These are phyloP conservation scores for Diadema setosum DNA, from an alignment of 35 echinoderm and acorn worm species.

Conservation along the genomic window DNA sequence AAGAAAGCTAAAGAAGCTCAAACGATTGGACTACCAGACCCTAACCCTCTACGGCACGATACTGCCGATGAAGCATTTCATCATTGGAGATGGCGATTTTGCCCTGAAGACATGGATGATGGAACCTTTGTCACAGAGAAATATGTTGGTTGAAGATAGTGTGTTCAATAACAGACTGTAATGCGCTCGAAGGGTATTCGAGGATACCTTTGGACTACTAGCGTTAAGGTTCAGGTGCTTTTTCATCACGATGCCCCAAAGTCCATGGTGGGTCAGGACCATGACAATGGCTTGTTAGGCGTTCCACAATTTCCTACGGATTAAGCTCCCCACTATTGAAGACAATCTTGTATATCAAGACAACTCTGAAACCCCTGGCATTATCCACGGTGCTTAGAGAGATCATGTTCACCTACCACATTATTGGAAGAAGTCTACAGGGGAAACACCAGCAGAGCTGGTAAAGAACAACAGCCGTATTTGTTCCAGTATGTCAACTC, in stretches of 20 bases:
- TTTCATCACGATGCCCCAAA: too few species aligned
- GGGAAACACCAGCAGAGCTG: not conserved
- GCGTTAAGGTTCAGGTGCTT: not conserved
- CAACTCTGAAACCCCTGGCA: too few species aligned
- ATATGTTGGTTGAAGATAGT: not conserved
- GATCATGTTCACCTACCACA: not conserved
- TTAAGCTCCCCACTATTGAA: too few species aligned
- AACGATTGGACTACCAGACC: not conserved
- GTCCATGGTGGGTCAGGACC: too few species aligned
- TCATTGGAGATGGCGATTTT: too few species aligned
- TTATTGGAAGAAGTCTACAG: not conserved
- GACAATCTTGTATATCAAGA: too few species aligned
- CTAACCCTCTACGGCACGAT: not conserved
- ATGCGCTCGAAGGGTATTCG: not conserved
- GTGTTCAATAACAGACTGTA: not conserved
- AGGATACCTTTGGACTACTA: not conserved
- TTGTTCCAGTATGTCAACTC: not conserved
- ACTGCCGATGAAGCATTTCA: too few species aligned
- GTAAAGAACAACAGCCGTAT: not conserved
- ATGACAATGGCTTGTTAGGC: too few species aligned
- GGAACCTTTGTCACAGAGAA: not conserved
- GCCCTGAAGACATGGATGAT: not conserved
- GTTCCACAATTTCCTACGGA: too few species aligned
- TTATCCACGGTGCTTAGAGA: not conserved
- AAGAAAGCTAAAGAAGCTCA: not conserved